Evolutionary conservation across 2,888 invertebrate genomes (phyloP).

Genomic region (Chirona hameri): DNA sequence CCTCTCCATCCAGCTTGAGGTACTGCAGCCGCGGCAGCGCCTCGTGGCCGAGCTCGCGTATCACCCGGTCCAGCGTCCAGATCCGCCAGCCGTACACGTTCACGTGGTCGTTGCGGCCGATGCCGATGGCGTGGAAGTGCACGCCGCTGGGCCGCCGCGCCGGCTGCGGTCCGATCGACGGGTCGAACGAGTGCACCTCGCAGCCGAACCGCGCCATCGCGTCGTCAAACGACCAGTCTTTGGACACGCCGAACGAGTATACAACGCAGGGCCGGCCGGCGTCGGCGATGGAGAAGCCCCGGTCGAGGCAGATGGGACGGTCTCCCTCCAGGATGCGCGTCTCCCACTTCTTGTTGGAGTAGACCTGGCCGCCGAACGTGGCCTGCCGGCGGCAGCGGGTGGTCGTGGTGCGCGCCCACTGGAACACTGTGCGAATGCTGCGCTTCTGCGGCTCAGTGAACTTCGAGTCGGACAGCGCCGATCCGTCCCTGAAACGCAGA

Average conservation of each 20-base stretch:
- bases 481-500: no score
- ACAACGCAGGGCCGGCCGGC: slow-evolving; percentile 26
- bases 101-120: slow-evolving; percentile 13
- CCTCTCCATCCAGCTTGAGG: slow-evolving; percentile 48
- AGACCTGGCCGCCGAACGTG: no score
- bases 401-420: no score
- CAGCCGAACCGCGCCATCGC: slow-evolving; percentile 41
- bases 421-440: no score
- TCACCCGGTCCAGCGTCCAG: slow-evolving; percentile 44
- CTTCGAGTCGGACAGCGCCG: no score
- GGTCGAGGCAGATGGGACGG: slow-evolving; percentile 31
- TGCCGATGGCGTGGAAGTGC: slow-evolving; percentile 40
- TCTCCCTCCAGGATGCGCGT: no score
- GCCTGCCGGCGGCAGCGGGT: no score
- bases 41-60: slow-evolving; percentile 44
- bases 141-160: slow-evolving; percentile 41
- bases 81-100: slow-evolving; percentile 42
- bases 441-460: no score
- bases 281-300: background rate
- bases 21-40: slow-evolving; percentile 45
- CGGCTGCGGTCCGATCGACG: slow-evolving; percentile 34
- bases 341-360: no score
- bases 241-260: slow-evolving; percentile 36
- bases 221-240: slow-evolving; percentile 40
- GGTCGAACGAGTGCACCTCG: slow-evolving; percentile 47